Evolutionary conservation across 2,888 invertebrate species (phyloP).

Genomic region (Caenorhabditis drosophilae): DNA sequence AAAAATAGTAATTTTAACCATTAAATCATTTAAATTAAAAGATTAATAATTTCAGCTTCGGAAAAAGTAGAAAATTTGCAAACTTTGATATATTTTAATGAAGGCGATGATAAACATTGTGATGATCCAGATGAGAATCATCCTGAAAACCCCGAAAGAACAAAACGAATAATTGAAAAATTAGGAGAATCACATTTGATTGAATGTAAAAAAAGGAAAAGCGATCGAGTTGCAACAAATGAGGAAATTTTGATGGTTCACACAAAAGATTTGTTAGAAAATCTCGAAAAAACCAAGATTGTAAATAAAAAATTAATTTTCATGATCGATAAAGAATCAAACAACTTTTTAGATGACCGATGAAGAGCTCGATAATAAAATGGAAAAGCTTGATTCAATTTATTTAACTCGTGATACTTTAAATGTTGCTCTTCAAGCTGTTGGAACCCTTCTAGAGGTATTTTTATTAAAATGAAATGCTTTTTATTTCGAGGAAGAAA

Average conservation of each 20-base stretch:
- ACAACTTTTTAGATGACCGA: slow-evolving; percentile 17
- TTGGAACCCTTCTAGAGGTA: slow-evolving; percentile 40
- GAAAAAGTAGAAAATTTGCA: slow-evolving; percentile 1
- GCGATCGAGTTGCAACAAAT: slow-evolving; percentile 16
- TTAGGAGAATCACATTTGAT: slow-evolving; percentile 17
- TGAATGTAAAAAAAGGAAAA: slow-evolving; percentile 20
- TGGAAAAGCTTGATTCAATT: slow-evolving; percentile 31
- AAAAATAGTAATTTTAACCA: slow-evolving; percentile 6
- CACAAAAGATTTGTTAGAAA: slow-evolving; percentile 16
- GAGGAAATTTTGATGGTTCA: slow-evolving; percentile 38
- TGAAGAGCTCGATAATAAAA: slow-evolving; percentile 19
- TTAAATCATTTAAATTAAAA: neutral
- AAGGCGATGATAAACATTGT: slow-evolving; percentile 16
- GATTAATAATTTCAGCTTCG: neutral
- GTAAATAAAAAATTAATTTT: neutral
- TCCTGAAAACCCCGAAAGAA: slow-evolving; percentile 35
- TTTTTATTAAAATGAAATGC: slow-evolving; percentile 1
- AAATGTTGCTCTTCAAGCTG: slow-evolving; percentile 28
- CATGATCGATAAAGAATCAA: neutral
- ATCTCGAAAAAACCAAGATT: slow-evolving; percentile 10
- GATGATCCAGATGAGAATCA: slow-evolving; percentile 17
- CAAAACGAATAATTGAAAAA: slow-evolving; percentile 18
- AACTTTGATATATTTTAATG: slow-evolving; percentile 31
- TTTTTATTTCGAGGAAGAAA: slow-evolving; percentile 4
- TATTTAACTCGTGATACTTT: slow-evolving; percentile 29